These are phyloP conservation scores for Hydropsyche betteni DNA, from an alignment of 2,888 invertebrate species.

Conservation along the genomic window DNA sequence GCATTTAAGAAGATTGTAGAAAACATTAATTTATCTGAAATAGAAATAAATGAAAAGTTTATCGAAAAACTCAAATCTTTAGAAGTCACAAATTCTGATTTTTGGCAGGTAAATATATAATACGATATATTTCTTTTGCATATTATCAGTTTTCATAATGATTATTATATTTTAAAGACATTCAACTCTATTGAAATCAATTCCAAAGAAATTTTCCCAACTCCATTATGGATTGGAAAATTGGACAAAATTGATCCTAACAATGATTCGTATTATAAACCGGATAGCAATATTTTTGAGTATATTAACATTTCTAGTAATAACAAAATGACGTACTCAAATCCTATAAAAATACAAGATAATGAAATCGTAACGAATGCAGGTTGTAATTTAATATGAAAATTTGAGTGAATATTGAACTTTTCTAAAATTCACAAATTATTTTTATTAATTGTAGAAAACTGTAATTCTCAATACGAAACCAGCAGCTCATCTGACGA, in stretches of 20 bases:
- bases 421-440: too few species aligned
- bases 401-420: too few species aligned
- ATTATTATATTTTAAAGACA: slow-evolving; percentile 36
- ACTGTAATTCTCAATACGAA: too few species aligned
- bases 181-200: slow-evolving; percentile 46
- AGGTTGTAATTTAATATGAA: too few species aligned
- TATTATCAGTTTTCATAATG: background rate
- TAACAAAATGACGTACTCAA: background rate
- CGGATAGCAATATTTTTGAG: slow-evolving; percentile 9
- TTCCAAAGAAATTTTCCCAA: slow-evolving; percentile 35
- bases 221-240: slow-evolving; percentile 46
- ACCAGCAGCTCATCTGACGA: background rate
- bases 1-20: slow-evolving; percentile 33
- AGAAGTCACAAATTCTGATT: slow-evolving; percentile 39
- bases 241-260: slow-evolving; percentile 44
- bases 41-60: slow-evolving; percentile 13
- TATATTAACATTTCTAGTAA: background rate
- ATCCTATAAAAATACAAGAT: too few species aligned
- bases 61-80: slow-evolving; percentile 33
- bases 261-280: slow-evolving; percentile 40
- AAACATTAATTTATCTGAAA: slow-evolving; percentile 27
- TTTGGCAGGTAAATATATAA: slow-evolving; percentile 46
- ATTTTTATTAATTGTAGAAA: too few species aligned
- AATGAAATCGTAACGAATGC: too few species aligned
- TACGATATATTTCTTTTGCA: background rate